Percentiles rank a stretch among this genome's conserved stretches.
Evolutionary conservation across 2,113 vertebrate genomes (phyloP).

Genomic region (Geococcyx californianus): DNA sequence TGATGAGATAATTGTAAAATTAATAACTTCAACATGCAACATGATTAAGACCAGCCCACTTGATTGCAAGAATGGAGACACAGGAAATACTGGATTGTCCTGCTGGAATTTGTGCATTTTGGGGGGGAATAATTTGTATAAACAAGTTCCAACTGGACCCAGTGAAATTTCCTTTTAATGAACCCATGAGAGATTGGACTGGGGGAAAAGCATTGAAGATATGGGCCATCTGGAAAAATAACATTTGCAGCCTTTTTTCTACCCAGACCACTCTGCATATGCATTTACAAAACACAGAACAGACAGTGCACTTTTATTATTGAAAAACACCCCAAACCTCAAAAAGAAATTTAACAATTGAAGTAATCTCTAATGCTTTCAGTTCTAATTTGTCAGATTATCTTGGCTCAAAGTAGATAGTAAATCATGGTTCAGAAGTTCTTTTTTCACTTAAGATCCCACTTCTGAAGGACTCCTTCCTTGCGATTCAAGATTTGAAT

Average conservation of each 20-base stretch:
- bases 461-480: background rate
- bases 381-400: background rate
- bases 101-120: background rate
- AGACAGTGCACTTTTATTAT: background rate
- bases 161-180: background rate
- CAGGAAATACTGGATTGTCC: background rate
- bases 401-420: background rate
- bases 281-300: background rate
- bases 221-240: background rate
- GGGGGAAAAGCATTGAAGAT: background rate
- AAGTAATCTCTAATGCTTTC: background rate
- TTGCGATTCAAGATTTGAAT: background rate
- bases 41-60: slow-evolving; percentile 30
- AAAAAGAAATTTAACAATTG: background rate
- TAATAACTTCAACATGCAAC: background rate
- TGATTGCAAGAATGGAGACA: background rate
- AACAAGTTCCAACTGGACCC: background rate
- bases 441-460: background rate
- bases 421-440: background rate
- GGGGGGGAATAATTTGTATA: background rate
- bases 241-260: background rate
- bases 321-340: too few species aligned
- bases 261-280: background rate
- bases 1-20: slow-evolving; percentile 32
- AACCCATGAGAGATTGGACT: background rate